A percentile compares a stretch with the other conserved stretches of the same genome.
Evolutionary conservation across 2,113 vertebrate genomes (phyloP).

Genomic region (Tetrax tetrax): DNA sequence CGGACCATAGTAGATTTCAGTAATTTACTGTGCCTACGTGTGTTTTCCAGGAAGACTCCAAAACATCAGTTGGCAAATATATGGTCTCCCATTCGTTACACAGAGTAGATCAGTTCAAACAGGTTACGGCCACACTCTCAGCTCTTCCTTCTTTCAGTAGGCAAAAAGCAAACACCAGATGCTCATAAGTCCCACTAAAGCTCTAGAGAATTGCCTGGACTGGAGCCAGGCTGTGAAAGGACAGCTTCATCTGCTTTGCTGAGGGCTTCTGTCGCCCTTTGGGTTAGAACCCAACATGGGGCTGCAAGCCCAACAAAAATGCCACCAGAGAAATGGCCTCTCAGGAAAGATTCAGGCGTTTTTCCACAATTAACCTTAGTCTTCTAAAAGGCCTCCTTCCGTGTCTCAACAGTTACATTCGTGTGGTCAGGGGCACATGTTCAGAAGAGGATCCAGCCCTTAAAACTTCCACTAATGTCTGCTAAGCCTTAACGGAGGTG

Average conservation of each 20-base stretch:
- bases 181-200: background rate
- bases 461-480: background rate
- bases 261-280: background rate
- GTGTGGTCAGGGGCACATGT: background rate
- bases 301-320: background rate
- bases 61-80: background rate
- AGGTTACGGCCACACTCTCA: background rate
- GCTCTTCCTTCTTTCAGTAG: background rate
- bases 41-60: background rate
- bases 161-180: background rate
- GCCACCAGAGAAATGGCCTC: background rate
- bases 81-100: background rate
- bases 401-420: background rate
- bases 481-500: background rate
- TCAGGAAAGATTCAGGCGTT: background rate
- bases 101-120: background rate
- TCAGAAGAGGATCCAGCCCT: background rate
- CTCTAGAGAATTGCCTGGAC: background rate
- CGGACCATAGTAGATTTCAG: background rate
- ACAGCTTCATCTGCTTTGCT: background rate
- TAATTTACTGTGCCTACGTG: background rate
- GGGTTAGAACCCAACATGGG: fast-evolving
- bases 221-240: background rate
- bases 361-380: background rate
- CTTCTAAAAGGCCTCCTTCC: background rate